These are phyloP conservation scores for Lucinisca nassula DNA, from an alignment of 2,888 invertebrate genomes.

Conservation along the genomic window DNA sequence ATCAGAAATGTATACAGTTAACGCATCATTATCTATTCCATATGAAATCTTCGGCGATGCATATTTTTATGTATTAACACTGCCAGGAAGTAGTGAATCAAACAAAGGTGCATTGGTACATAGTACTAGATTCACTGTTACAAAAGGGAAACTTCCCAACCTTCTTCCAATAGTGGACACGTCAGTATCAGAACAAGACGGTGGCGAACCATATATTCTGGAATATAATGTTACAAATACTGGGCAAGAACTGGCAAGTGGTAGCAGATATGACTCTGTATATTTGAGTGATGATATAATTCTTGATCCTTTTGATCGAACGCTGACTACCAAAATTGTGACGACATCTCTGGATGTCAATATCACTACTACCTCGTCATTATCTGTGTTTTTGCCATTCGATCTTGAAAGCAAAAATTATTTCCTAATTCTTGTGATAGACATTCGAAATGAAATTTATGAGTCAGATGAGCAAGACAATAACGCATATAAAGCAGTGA, in stretches of 20 bases:
- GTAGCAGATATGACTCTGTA: constrained; percentile 30
- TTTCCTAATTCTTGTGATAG: constrained; percentile 35
- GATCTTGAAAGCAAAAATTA: constrained; percentile 45
- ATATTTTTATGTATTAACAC: constrained; percentile 21
- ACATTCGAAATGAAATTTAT: constrained; percentile 42
- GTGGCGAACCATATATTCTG: constrained; percentile 53
- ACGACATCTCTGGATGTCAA: background rate
- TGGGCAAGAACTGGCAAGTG: constrained; percentile 3
- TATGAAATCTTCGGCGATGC: background rate
- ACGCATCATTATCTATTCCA: constrained; percentile 27
- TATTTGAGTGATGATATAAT: constrained; percentile 49
- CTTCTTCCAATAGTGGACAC: background rate
- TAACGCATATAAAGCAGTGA: background rate
- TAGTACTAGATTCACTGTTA: background rate
- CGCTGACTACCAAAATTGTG: constrained; percentile 16
- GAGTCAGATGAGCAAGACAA: constrained; percentile 61
- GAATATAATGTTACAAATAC: constrained; percentile 33
- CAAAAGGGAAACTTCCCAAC: constrained; percentile 21
- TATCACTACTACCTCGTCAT: background rate
- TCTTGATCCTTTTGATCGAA: constrained; percentile 49
- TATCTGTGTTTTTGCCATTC: constrained; percentile 40
- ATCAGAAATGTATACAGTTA: constrained; percentile 12
- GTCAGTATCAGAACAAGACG: background rate
- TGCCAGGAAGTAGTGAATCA: background rate
- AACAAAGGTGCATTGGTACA: background rate